These are phyloP conservation scores for Pseudomugil gertrudae DNA, from an alignment of 2,797 vertebrate species.

Conservation along the genomic window DNA sequence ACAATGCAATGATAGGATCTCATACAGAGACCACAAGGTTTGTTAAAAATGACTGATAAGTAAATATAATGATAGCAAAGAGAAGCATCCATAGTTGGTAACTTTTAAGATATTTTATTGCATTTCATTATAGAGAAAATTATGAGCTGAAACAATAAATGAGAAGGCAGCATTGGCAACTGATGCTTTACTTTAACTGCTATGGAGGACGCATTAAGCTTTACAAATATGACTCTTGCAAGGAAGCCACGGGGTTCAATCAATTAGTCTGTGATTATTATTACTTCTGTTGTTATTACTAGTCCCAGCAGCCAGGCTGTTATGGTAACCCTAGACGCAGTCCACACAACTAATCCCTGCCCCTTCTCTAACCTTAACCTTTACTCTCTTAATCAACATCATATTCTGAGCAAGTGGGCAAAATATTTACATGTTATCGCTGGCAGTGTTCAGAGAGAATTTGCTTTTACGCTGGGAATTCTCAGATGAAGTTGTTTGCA, in stretches of 20 bases:
- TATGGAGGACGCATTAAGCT: conserved; percentile 72
- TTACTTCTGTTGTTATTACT: conserved; percentile 87
- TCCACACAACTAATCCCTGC: conserved; percentile 81
- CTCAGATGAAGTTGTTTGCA: conserved; percentile 55
- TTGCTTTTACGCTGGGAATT: conserved; percentile 74
- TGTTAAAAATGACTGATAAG: conserved; percentile 45
- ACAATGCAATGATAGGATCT: conserved; percentile 77
- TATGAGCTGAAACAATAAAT: conserved; percentile 34
- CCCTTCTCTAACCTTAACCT: conserved; percentile 85
- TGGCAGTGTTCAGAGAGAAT: conserved; percentile 66
- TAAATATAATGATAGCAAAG: conserved; percentile 31
- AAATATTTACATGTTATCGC: conserved; percentile 84
- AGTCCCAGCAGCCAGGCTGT: conserved; percentile 83
- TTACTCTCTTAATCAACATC: conserved; percentile 89
- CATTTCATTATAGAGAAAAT: conserved; percentile 14
- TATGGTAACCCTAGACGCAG: conserved; percentile 84
- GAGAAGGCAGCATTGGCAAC: conserved; percentile 45
- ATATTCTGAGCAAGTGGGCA: conserved; percentile 81
- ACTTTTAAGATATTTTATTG: conserved; percentile 18
- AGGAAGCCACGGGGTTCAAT: conserved; percentile 85
- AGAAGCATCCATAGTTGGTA: conserved; percentile 12
- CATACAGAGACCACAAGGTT: conserved; percentile 45
- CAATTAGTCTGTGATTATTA: conserved; percentile 89
- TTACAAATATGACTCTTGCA: conserved; percentile 81
- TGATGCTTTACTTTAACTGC: conserved; percentile 69